Evolutionary conservation across 2,113 vertebrate species (phyloP).

Genomic region (Dunckerocampus dactyliophorus): DNA sequence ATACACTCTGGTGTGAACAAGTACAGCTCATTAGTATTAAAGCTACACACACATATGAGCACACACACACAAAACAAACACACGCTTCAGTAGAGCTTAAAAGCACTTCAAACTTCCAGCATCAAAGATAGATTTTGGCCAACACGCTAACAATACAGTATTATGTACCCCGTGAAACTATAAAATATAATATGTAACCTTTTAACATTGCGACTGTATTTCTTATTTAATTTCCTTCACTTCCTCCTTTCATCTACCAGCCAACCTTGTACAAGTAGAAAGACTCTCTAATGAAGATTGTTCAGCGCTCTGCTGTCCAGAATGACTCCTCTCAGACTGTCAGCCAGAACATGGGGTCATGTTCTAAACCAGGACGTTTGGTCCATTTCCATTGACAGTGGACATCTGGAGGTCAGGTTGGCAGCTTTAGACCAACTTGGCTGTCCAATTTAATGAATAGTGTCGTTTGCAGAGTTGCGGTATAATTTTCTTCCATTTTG

Average conservation of each 20-base stretch:
- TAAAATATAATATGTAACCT: no score
- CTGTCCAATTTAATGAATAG: conserved; percentile 38
- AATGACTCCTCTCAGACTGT: conserved; percentile 41
- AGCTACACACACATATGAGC: no score
- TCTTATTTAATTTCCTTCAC: background rate
- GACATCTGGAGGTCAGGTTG: conserved; percentile 30
- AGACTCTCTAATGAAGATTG: conserved; percentile 43
- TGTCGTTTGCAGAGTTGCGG: conserved; percentile 21
- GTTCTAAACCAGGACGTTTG: conserved; percentile 30
- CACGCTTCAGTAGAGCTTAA: no score
- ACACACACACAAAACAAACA: no score
- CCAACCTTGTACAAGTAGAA: conserved; percentile 53
- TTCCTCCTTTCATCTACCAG: conserved; percentile 3
- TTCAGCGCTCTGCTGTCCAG: conserved; percentile 8
- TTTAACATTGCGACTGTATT: no score
- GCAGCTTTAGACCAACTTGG: conserved; percentile 15
- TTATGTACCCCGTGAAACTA: no score
- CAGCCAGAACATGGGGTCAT: conserved; percentile 31
- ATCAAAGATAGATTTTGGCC: no score
- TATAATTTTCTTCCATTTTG: background rate
- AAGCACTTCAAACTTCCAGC: no score
- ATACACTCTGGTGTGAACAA: no score
- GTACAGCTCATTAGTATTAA: no score
- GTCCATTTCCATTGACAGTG: conserved; percentile 14
- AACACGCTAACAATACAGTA: no score